Conservation (phyloP, 2,797 vertebrate species). For the Anableps anableps region DNA sequence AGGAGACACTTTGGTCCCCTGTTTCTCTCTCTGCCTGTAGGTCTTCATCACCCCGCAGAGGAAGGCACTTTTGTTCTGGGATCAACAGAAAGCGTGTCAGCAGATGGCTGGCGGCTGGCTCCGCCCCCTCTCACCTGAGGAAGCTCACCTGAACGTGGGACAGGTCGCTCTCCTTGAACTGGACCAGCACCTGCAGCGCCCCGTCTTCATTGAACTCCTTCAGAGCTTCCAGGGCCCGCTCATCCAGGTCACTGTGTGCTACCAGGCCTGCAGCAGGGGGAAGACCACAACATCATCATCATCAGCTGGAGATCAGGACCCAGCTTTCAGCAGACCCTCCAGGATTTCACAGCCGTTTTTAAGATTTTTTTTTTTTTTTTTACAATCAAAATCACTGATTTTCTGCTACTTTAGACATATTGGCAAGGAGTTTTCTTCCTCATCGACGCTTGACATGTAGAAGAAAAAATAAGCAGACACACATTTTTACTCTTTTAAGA, state of each 20-base stretch:
- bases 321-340: too few relatives aligned
- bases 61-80: conserved; percentile 99
- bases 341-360: too few relatives aligned
- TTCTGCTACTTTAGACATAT: too few relatives aligned
- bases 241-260: conserved; percentile 97
- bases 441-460: too few relatives aligned
- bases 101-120: not conserved
- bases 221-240: conserved; percentile 96
- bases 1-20: conserved; percentile 99
- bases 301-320: not conserved
- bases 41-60: conserved; percentile 99
- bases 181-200: conserved; percentile 93
- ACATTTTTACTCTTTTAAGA: too few relatives aligned
- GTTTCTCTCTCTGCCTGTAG: conserved; percentile 99
- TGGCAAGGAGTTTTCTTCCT: too few relatives aligned
- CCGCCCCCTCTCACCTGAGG: not conserved
- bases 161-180: conserved; percentile 98
- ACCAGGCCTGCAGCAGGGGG: conserved; percentile 85
- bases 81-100: too few relatives aligned
- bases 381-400: too few relatives aligned
- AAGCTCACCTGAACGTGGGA: conserved; percentile 96
- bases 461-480: too few relatives aligned
- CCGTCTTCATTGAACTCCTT: conserved; percentile 99
- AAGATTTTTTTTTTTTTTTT: too few relatives aligned
- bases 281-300: not conserved